A percentile compares a stretch with the other conserved stretches of the same genome.
Evolutionary conservation across 2,113 vertebrate species (phyloP).

Genomic region (Catharus fuscescens): DNA sequence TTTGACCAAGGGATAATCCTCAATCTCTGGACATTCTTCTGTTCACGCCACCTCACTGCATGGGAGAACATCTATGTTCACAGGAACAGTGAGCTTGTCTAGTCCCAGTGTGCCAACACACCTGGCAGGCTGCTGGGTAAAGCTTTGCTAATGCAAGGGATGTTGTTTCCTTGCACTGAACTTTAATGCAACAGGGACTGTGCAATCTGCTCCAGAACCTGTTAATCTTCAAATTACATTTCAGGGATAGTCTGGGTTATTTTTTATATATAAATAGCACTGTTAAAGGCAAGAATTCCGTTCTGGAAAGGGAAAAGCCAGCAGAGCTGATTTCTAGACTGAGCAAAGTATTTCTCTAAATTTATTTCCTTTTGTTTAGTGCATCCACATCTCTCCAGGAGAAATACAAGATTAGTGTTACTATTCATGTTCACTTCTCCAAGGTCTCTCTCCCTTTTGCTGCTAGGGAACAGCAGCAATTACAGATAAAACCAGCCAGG

Average conservation of each 20-base stretch:
- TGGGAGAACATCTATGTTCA: slow-evolving; percentile 92
- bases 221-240: not conserved
- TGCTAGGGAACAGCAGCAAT: not conserved
- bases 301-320: not conserved
- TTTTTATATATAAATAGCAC: not conserved
- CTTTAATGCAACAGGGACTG: not conserved
- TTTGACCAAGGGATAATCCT: slow-evolving; percentile 88
- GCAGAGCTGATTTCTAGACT: not conserved
- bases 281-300: not conserved
- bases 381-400: not conserved
- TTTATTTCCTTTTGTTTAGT: not conserved
- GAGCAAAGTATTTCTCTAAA: not conserved
- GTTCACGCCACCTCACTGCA: slow-evolving; percentile 77
- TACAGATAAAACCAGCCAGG: not conserved
- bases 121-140: not conserved
- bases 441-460: not conserved
- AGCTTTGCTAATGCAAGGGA: not conserved
- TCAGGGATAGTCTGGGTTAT: not conserved
- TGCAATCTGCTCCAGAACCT: not conserved
- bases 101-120: not conserved
- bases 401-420: not conserved
- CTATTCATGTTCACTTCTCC: not conserved
- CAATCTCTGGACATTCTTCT: slow-evolving; percentile 96
- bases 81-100: slow-evolving; percentile 75
- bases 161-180: not conserved